These are phyloP conservation scores for Erpetoichthys calabaricus DNA, from an alignment of 2,797 vertebrate genomes.

Conservation along the genomic window DNA sequence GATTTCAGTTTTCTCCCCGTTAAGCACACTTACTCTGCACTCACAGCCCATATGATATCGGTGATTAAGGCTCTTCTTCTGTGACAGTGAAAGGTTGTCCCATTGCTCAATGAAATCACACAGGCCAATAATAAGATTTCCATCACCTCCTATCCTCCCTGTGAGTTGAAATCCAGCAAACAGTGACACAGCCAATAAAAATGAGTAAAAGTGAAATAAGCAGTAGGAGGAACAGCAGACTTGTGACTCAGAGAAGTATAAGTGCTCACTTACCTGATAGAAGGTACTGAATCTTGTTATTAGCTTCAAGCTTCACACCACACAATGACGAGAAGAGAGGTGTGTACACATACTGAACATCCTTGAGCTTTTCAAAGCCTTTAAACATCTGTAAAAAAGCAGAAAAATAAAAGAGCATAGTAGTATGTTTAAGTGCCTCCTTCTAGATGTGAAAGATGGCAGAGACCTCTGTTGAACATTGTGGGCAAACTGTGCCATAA, in stretches of 20 bases:
- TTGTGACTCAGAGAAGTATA: too few species aligned
- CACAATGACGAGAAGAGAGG: conserved; percentile 74
- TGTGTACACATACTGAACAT: conserved; percentile 79
- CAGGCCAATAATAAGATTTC: conserved; percentile 68
- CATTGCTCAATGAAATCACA: conserved; percentile 77
- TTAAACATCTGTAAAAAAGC: conserved; percentile 75
- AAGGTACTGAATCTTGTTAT: conserved; percentile 79
- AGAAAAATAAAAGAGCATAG: not conserved
- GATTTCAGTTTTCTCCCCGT: not conserved
- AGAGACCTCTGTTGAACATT: not conserved
- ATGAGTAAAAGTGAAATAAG: too few species aligned
- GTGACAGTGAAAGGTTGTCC: conserved; percentile 72
- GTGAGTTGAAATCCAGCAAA: conserved; percentile 4
- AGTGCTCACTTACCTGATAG: conserved; percentile 64
- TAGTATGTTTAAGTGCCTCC: too few species aligned
- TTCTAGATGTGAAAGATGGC: too few species aligned
- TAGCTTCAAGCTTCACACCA: conserved; percentile 72
- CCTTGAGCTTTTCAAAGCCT: conserved; percentile 76
- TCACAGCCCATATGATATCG: conserved; percentile 81
- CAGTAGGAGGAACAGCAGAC: too few species aligned
- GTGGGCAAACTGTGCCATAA: not conserved
- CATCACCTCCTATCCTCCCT: conserved; percentile 72
- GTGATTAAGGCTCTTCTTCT: conserved; percentile 81
- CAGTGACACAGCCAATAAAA: too few species aligned
- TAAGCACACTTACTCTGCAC: conserved; percentile 66